These are phyloP conservation scores for Episyrphus balteatus DNA, from an alignment of 1,140 invertebrate genomes.

Conservation along the genomic window DNA sequence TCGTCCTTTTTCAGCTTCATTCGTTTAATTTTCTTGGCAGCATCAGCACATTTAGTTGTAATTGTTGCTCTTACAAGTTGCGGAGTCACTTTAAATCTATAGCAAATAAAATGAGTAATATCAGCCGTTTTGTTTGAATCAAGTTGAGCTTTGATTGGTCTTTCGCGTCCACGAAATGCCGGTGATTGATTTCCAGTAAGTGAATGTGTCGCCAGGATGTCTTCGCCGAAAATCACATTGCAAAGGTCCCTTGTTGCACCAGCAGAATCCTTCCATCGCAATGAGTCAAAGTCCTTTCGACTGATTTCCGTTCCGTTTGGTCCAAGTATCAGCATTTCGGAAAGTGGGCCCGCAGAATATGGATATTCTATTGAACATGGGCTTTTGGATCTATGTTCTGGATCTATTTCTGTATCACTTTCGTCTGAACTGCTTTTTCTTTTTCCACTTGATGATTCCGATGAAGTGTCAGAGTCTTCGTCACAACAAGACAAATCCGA, in stretches of 20 bases:
- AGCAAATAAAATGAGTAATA: conserved; percentile 27
- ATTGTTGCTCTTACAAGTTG: conserved; percentile 35
- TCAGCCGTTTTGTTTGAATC: conserved; percentile 30
- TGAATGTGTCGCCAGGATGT: conserved; percentile 34
- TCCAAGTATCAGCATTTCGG: conserved; percentile 15
- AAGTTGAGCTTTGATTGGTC: conserved; percentile 25
- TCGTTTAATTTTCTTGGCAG: conserved; percentile 42
- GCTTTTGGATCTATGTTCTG: too few species aligned
- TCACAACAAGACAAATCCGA: too few species aligned
- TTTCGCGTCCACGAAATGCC: conserved; percentile 24
- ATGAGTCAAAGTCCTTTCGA: conserved; percentile 12
- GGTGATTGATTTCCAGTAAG: conserved; percentile 37
- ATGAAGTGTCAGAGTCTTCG: too few species aligned
- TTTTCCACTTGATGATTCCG: too few species aligned
- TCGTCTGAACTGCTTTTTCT: too few species aligned
- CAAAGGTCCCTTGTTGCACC: conserved; percentile 33
- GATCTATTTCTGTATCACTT: too few species aligned
- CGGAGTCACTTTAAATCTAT: conserved; percentile 24
- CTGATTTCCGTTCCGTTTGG: conserved; percentile 28
- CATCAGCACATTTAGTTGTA: conserved; percentile 47
- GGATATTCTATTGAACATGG: too few species aligned
- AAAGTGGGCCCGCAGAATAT: too few species aligned
- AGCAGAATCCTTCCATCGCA: conserved; percentile 29
- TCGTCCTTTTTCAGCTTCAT: not conserved
- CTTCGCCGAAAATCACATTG: conserved; percentile 22